Evolutionary conservation across 2,888 invertebrate genomes (phyloP).

Genomic region (Campaea margaritaria): DNA sequence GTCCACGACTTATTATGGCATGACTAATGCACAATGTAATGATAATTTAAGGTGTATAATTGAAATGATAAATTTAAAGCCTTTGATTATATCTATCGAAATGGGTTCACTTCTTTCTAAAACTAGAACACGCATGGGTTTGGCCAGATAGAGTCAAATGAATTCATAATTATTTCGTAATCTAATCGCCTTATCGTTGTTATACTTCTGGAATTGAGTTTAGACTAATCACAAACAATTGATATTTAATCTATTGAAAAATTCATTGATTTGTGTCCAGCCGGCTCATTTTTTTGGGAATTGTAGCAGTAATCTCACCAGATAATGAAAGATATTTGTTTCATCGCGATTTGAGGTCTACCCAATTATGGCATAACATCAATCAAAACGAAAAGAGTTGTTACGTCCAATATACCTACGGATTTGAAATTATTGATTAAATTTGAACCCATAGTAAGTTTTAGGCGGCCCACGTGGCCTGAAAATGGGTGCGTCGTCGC

Average conservation of each 20-base stretch:
- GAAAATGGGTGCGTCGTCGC: slow-evolving; percentile 61
- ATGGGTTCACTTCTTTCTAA: slow-evolving; percentile 40
- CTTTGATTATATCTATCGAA: too few relatives aligned
- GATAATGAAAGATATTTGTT: too few relatives aligned
- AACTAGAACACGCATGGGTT: slow-evolving; percentile 49
- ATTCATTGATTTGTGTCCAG: too few relatives aligned
- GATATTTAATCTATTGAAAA: neutral
- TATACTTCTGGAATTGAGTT: slow-evolving; percentile 25
- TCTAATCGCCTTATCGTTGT: slow-evolving; percentile 45
- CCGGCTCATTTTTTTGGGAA: too few relatives aligned
- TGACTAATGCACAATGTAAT: too few relatives aligned
- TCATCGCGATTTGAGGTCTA: neutral
- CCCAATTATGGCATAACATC: neutral
- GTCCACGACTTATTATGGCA: neutral
- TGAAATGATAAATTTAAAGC: slow-evolving; percentile 24
- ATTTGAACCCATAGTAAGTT: slow-evolving; percentile 31
- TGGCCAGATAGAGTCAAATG: slow-evolving; percentile 44
- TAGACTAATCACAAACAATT: slow-evolving; percentile 5
- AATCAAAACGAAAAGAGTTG: neutral
- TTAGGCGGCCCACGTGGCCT: slow-evolving; percentile 57
- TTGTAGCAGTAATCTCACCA: too few relatives aligned
- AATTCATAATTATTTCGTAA: slow-evolving; percentile 42
- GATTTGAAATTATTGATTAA: slow-evolving; percentile 16
- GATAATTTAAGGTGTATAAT: neutral
- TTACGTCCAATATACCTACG: neutral